Evolutionary conservation across 2,113 vertebrate genomes (phyloP).

Genomic region (Aphelocoma coerulescens): DNA sequence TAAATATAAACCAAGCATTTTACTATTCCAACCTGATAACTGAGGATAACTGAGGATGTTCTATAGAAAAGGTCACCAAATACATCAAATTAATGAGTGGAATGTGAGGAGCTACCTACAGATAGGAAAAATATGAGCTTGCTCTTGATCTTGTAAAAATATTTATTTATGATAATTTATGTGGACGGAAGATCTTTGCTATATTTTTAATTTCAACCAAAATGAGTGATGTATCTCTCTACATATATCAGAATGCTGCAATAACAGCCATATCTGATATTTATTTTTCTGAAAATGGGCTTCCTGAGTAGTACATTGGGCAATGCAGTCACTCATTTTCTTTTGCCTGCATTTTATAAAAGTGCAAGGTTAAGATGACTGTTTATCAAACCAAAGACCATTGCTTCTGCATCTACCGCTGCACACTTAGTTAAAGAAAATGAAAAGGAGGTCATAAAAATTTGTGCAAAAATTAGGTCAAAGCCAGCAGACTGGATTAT

Average conservation of each 20-base stretch:
- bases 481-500: not conserved
- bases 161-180: conserved; percentile 15
- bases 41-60: not conserved
- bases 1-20: not conserved
- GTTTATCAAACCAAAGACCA: not conserved
- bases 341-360: not conserved
- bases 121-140: not conserved
- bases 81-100: not conserved
- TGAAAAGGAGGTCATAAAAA: not conserved
- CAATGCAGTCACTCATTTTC: not conserved
- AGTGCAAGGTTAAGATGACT: not conserved
- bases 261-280: not conserved
- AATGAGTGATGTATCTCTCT: not conserved
- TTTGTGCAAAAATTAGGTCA: not conserved
- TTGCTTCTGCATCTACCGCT: not conserved
- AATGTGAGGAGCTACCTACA: not conserved
- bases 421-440: not conserved
- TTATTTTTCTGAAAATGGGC: not conserved
- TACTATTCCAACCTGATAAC: not conserved
- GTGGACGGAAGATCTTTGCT: not conserved
- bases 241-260: not conserved
- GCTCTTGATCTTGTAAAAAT: not conserved
- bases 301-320: not conserved
- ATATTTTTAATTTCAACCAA: not conserved
- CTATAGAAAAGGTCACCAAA: not conserved